Evolutionary conservation across 2,797 vertebrate genomes (phyloP).

Genomic region (Betta splendens): DNA sequence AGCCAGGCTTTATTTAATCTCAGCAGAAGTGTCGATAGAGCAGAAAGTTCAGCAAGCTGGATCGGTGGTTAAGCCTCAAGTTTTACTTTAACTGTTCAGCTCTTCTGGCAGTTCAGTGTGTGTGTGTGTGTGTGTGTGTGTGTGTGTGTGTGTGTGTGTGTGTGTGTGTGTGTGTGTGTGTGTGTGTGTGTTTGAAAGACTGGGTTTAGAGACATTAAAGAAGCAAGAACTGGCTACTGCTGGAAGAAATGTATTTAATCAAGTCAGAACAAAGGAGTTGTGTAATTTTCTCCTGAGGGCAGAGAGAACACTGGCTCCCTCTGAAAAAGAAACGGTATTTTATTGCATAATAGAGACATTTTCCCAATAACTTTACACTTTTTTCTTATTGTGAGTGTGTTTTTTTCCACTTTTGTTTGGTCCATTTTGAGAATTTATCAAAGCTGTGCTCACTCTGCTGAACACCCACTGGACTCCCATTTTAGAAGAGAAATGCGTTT

Average conservation of each 20-base stretch:
- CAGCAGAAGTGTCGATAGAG: constrained; percentile 77
- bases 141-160: constrained; percentile 27
- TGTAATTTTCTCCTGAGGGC: constrained; percentile 69
- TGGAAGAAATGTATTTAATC: constrained; percentile 76
- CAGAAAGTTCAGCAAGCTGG: constrained; percentile 81
- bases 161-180: constrained; percentile 32
- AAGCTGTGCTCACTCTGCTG: constrained; percentile 19
- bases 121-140: constrained; percentile 36
- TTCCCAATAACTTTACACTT: constrained; percentile 37
- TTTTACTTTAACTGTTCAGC: constrained; percentile 75
- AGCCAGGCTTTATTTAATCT: constrained; percentile 79
- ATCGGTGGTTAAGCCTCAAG: constrained; percentile 76
- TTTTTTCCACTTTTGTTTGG: not conserved
- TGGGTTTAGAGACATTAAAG: constrained; percentile 65
- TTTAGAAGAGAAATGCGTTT: constrained; percentile 24
- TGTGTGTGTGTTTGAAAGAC: constrained; percentile 39
- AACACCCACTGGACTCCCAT: constrained; percentile 20
- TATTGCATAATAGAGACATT: constrained; percentile 46
- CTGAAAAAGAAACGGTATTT: constrained; percentile 43
- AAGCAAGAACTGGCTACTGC: constrained; percentile 60
- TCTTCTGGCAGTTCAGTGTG: constrained; percentile 57
- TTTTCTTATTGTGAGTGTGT: constrained; percentile 13
- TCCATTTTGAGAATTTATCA: constrained; percentile 28
- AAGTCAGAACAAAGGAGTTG: constrained; percentile 76
- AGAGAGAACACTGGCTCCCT: constrained; percentile 48